Base-by-base conservation (phyloP, 2,888 invertebrate species). In the Brachypalpus laphriformis region DNA sequence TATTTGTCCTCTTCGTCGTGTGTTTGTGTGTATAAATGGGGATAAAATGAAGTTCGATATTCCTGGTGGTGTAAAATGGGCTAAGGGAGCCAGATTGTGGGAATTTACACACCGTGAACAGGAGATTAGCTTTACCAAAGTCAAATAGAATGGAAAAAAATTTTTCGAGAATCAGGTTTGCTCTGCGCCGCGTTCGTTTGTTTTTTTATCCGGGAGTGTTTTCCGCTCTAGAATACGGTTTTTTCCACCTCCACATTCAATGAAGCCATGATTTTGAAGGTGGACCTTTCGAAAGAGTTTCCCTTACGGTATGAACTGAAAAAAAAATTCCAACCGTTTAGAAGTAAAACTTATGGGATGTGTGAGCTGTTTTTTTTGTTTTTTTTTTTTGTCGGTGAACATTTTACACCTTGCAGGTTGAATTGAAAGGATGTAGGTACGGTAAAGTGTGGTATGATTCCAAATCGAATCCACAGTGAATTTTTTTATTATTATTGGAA, bases 81-180 rank as follows among this genome's bases (percentile, higher is more conserved):
- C 54, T 61, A 42, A 54, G 57, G 47, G 65, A 71, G 65, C 63
- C 81, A 76, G 81, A 71, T 85, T 81, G 81, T 76, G 70, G 81
- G 66, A 85, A 71, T 85, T 85, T 85, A 81, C 75, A 85, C 85
- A 66, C 81, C 81, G 59, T 81, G 81, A 85, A 81, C 61, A 76
- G 65, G 37, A 85, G 85, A 85, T 81, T 85, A 85, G 85, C 75
- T 81, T 81, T 81, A 66, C 85, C 85, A 76, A 85, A 85, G 80
- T 85, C 75, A 80, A 85, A 85, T 75, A 76, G 81, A 70, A 75
- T 71, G 63, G 5, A 63, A 28, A 47, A 71, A 61, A 8, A 63
- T 20, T n/a, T 34, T 28, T 22, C 31, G 20, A 34, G 65, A 76
- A 65, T 85, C 78, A 63, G 65, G 47, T 75, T 80, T 71, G 40